phyloP scores from a whole-genome alignment of 1,140 invertebrate species.

The Drosophila eugracilis region DNA sequence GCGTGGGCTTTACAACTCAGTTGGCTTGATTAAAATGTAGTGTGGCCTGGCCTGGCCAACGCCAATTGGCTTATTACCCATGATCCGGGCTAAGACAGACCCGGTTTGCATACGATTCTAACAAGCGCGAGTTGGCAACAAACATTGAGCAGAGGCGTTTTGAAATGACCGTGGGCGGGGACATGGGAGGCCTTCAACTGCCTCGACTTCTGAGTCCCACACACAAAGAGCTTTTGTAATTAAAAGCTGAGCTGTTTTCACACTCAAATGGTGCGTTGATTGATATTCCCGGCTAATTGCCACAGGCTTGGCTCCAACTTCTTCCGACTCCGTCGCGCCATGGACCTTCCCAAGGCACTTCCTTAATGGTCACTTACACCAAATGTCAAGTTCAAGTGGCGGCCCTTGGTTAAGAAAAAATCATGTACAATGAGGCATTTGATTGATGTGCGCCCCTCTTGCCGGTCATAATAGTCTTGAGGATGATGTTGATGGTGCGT shows the following conservation, averaged over 20 bases:
- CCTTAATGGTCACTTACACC: slow-evolving; percentile 58
- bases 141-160: slow-evolving; percentile 65
- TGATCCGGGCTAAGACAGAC: slow-evolving; percentile 55
- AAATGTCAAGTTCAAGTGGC: slow-evolving; percentile 58
- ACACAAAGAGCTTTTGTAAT: slow-evolving; percentile 57
- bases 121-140: slow-evolving; percentile 60
- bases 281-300: slow-evolving; percentile 79
- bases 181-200: slow-evolving; percentile 62
- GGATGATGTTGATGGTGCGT: slow-evolving; percentile 43
- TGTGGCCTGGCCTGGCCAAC: slow-evolving; percentile 56
- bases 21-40: slow-evolving; percentile 73
- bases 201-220: slow-evolving; percentile 43
- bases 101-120: slow-evolving; percentile 73
- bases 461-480: slow-evolving; percentile 39
- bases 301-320: slow-evolving; percentile 49
- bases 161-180: slow-evolving; percentile 61
- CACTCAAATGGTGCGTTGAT: slow-evolving; percentile 73
- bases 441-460: slow-evolving; percentile 62
- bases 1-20: slow-evolving; percentile 66
- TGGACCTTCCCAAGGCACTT: slow-evolving; percentile 54
- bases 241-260: slow-evolving; percentile 68
- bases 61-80: slow-evolving; percentile 79
- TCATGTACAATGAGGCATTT: slow-evolving; percentile 56
- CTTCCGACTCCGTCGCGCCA: too few relatives aligned
- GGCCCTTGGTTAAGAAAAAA: slow-evolving; percentile 26